A percentile compares a stretch with the other conserved stretches of the same genome.
These are phyloP conservation scores for Myotis daubentonii DNA, from an alignment of 2,797 vertebrate species.

Conservation along the genomic window DNA sequence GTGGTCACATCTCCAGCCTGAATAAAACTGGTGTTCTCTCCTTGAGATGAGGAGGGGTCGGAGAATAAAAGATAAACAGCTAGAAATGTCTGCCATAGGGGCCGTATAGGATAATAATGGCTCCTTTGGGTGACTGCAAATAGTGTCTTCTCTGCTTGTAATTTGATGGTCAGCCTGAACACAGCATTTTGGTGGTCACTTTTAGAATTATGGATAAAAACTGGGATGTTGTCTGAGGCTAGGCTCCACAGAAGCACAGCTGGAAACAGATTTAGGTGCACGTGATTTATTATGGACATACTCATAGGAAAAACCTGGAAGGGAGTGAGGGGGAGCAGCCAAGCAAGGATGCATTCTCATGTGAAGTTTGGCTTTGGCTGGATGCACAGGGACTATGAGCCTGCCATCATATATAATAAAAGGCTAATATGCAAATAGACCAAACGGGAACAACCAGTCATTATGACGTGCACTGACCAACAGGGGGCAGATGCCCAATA, in stretches of 20 bases:
- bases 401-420: no score
- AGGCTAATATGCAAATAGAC: no score
- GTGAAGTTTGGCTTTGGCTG: neutral
- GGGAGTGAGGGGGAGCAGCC: neutral
- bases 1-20: neutral
- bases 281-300: neutral
- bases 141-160: constrained; percentile 9
- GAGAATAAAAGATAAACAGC: constrained; percentile 41
- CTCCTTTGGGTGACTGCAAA: neutral
- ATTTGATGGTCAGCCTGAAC: neutral
- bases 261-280: neutral
- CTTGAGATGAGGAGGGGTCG: neutral
- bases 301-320: constrained; percentile 14
- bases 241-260: neutral
- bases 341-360: neutral
- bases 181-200: constrained; percentile 29
- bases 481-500: no score
- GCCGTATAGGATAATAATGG: neutral
- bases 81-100: neutral
- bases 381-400: neutral
- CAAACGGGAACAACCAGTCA: no score
- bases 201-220: constrained; percentile 50
- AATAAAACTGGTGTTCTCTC: constrained; percentile 15
- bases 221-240: neutral
- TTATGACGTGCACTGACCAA: no score